A percentile compares a stretch with the other conserved stretches of the same genome.
These are phyloP conservation scores for Corythornis cristatus DNA, from an alignment of 2,113 vertebrate species.

Conservation along the genomic window DNA sequence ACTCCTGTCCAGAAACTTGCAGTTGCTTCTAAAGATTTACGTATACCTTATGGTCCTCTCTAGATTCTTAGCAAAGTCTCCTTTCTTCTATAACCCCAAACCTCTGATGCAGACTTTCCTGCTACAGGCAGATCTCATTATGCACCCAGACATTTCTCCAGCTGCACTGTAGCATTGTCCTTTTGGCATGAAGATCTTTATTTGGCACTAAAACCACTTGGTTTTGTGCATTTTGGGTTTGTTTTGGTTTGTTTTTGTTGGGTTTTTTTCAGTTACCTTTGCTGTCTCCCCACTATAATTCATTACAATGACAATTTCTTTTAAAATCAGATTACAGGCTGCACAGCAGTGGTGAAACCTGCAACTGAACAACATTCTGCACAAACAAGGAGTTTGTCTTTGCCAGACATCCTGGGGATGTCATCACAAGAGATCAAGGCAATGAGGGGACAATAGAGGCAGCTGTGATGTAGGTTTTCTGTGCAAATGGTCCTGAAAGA, in stretches of 20 bases:
- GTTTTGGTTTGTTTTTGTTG: no score
- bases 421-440: background rate
- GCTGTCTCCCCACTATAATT: rapidly evolving
- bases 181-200: background rate
- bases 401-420: background rate
- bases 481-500: background rate
- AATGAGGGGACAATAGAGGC: background rate
- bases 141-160: background rate
- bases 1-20: background rate
- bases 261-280: background rate
- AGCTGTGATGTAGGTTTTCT: background rate
- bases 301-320: background rate
- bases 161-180: background rate
- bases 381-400: background rate
- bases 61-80: background rate
- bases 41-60: background rate
- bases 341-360: background rate
- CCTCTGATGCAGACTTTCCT: background rate
- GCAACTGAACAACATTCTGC: background rate
- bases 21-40: background rate
- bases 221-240: no score
- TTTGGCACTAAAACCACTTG: background rate
- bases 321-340: background rate
- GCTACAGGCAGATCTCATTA: background rate
- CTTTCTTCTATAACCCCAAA: background rate